phyloP scores from a whole-genome alignment of 1,140 invertebrate species.

The Mesaphorura yosii region DNA sequence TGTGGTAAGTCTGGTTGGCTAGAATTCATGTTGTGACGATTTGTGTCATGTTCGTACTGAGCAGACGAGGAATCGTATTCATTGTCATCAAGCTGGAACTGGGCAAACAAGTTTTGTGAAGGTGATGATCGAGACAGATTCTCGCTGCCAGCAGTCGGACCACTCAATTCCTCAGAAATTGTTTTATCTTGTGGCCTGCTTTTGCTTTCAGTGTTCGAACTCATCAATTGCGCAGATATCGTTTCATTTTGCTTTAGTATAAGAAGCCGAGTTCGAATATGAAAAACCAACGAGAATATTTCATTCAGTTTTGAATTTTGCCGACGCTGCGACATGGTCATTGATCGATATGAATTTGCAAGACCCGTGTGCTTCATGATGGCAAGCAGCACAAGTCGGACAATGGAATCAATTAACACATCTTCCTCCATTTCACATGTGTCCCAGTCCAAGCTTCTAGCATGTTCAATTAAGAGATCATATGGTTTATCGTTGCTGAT shows the following conservation, averaged over 20 bases:
- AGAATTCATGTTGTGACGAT: too few species aligned
- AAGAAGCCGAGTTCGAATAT: constrained; percentile 16
- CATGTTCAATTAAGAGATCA: constrained; percentile 31
- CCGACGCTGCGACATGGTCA: constrained; percentile 21
- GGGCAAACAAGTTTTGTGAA: too few species aligned
- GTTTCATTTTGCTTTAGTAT: constrained; percentile 16
- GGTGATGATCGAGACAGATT: too few species aligned
- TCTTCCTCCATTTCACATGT: constrained; percentile 41
- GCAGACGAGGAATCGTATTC: too few species aligned
- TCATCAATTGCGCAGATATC: neutral
- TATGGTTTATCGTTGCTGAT: constrained; percentile 20
- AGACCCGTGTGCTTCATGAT: constrained; percentile 45
- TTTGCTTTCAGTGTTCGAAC: too few species aligned
- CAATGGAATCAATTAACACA: constrained; percentile 40
- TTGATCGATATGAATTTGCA: constrained; percentile 17
- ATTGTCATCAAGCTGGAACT: too few species aligned
- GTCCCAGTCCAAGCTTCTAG: constrained; percentile 40
- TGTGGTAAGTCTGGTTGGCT: too few species aligned
- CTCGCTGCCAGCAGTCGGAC: too few species aligned
- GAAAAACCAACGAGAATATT: constrained; percentile 28
- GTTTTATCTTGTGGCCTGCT: too few species aligned
- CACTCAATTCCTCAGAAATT: too few species aligned
- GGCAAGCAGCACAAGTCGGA: constrained; percentile 43
- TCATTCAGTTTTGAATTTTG: constrained; percentile 26
- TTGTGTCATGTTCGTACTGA: too few species aligned